Base-by-base conservation (phyloP, 2,888 invertebrate genomes). In the Serripes groenlandicus region DNA sequence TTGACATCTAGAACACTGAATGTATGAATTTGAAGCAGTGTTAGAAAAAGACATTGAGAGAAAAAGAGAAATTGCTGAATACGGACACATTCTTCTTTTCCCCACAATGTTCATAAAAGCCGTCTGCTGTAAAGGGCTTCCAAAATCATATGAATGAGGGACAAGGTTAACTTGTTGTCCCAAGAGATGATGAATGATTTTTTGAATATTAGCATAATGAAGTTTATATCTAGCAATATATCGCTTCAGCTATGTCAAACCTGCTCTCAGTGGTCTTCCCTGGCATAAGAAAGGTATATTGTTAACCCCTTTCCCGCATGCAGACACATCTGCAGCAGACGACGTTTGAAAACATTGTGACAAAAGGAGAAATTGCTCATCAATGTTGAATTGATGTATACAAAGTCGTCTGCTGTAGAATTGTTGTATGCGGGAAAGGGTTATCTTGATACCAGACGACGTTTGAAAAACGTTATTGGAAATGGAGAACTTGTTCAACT, bases 141-240 rank as follows among this genome's bases (percentile, higher is more conserved):
- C n/a, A n/a, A n/a, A n/a, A n/a, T n/a, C n/a, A n/a, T n/a, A n/a
- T n/a, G n/a, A n/a, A n/a, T n/a, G n/a, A n/a, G n/a, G n/a, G n/a
- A n/a, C n/a, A n/a, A n/a, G n/a, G n/a, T n/a, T n/a, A n/a, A n/a
- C n/a, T n/a, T n/a, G n/a, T n/a, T n/a, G n/a, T n/a, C n/a, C n/a
- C n/a, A n/a, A n/a, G n/a, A n/a, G n/a, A n/a, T 60, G 60, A 60
- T 60, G 21, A 23, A 60, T 60, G 60, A n/a, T 60, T 26, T 60
- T 60, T 60, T 60, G 60, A 60, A 60, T 60, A 60, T 60, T 60
- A 60, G 30, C 60, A 60, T 60, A 60, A 60, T 60, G 30, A 60
- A 30, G 11, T 60, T 60, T 60, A 60, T 60, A 60, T 60, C 60
- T 60, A 26, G 23, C 60, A n/a, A 28, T 60, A 60, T 60, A 60